Evolutionary conservation across 2,113 vertebrate species (phyloP).

Genomic region (Pao palembangensis): DNA sequence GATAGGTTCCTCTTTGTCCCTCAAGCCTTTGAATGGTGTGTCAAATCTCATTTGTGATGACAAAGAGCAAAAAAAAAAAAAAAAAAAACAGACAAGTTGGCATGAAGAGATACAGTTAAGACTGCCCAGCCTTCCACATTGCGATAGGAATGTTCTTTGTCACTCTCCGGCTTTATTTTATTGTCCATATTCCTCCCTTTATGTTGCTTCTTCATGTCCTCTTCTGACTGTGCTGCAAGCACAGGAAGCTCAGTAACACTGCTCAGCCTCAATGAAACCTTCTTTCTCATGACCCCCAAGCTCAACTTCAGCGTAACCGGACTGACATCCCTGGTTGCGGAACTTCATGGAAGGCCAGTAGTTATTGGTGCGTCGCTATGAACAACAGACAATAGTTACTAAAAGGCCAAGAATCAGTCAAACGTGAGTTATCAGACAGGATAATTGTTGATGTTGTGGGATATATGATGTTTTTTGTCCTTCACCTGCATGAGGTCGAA

Average conservation of each 20-base stretch:
- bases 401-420: background rate
- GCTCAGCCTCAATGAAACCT: constrained; percentile 89
- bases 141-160: constrained; percentile 30
- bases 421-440: background rate
- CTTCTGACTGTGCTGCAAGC: constrained; percentile 19
- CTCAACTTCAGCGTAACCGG: constrained; percentile 88
- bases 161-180: constrained; percentile 13
- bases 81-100: constrained; percentile 26
- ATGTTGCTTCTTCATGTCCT: constrained; percentile 23
- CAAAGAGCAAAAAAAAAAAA: constrained; percentile 31
- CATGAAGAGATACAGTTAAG: constrained; percentile 50
- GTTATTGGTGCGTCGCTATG: constrained; percentile 82
- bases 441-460: too few relatives aligned
- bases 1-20: constrained; percentile 21
- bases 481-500: constrained; percentile 92
- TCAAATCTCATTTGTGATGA: constrained; percentile 33
- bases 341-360: constrained; percentile 96
- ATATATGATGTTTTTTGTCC: background rate
- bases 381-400: constrained; percentile 16
- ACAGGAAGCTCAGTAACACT: constrained; percentile 78
- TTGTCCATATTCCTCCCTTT: constrained; percentile 26
- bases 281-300: constrained; percentile 87
- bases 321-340: constrained; percentile 78
- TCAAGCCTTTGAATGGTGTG: constrained; percentile 32
- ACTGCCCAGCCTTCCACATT: constrained; percentile 43